Conservation (phyloP, 1,140 invertebrate genomes). For the Lysiphlebus fabarum region DNA sequence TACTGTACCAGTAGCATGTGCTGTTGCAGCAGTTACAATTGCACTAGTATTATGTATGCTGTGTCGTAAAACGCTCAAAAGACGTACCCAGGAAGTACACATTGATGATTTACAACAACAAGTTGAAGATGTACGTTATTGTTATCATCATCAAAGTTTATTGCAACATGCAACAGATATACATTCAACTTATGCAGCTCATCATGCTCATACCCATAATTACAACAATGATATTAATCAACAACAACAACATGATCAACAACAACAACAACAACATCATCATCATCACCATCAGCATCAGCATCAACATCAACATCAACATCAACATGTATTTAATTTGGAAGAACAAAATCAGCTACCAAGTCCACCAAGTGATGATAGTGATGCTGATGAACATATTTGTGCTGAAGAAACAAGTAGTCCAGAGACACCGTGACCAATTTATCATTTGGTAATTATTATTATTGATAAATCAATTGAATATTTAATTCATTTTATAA, state of each 20-base stretch:
- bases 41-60: slow-evolving; percentile 43
- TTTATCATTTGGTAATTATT: slow-evolving; percentile 7
- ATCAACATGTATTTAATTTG: not conserved
- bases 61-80: slow-evolving; percentile 45
- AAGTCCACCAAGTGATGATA: slow-evolving; percentile 42
- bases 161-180: slow-evolving; percentile 33
- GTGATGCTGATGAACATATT: slow-evolving; percentile 36
- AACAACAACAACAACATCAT: not conserved
- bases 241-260: slow-evolving; percentile 28
- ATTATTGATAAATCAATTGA: not conserved
- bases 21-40: slow-evolving; percentile 39
- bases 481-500: too few species aligned
- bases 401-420: slow-evolving; percentile 39
- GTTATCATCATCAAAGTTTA: slow-evolving; percentile 44
- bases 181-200: slow-evolving; percentile 9
- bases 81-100: slow-evolving; percentile 36
- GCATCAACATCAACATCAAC: too few species aligned
- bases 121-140: slow-evolving; percentile 44
- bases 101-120: slow-evolving; percentile 44
- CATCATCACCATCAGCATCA: not conserved
- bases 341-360: slow-evolving; percentile 30
- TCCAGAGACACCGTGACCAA: slow-evolving; percentile 44
- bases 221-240: slow-evolving; percentile 39
- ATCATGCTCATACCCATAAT: slow-evolving; percentile 33
- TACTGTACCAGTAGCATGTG: slow-evolving; percentile 41